Evolutionary conservation across 1,140 invertebrate species (phyloP).

Genomic region (Euura saliciscinereae): DNA sequence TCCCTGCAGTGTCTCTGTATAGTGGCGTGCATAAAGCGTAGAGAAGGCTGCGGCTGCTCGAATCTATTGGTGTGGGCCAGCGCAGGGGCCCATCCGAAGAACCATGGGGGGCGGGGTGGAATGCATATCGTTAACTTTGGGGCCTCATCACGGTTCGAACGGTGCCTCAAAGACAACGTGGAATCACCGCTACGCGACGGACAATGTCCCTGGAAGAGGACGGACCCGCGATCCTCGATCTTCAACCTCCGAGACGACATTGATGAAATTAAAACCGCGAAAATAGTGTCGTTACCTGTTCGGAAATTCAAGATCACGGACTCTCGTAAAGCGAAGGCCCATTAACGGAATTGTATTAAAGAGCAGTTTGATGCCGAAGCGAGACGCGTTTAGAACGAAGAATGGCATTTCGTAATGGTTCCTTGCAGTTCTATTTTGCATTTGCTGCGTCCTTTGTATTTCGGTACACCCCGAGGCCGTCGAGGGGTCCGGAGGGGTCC

Average conservation of each 20-base stretch:
- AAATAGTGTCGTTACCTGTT: background rate
- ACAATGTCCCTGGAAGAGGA: background rate
- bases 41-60: slow-evolving; percentile 5
- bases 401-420: slow-evolving; percentile 19
- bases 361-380: slow-evolving; percentile 1
- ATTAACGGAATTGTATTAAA: slow-evolving; percentile 1
- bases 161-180: slow-evolving; percentile 12
- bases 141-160: slow-evolving; percentile 13
- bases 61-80: slow-evolving; percentile 9
- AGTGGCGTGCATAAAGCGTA: slow-evolving; percentile 17
- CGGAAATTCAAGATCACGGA: slow-evolving; percentile 1
- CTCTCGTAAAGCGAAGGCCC: background rate
- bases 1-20: slow-evolving; percentile 37
- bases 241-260: too few relatives aligned
- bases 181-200: slow-evolving; percentile 12
- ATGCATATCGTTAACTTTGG: slow-evolving; percentile 20
- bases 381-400: background rate
- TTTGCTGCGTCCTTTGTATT: slow-evolving; percentile 15
- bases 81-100: background rate
- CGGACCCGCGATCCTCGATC: background rate
- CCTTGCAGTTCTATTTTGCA: slow-evolving; percentile 20
- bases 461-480: slow-evolving; percentile 22
- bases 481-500: slow-evolving; percentile 19
- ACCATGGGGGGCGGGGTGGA: slow-evolving; percentile 17
- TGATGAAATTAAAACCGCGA: too few relatives aligned